phyloP scores from a whole-genome alignment of 2,888 invertebrate genomes.

The Phrixothrix hirtus region DNA sequence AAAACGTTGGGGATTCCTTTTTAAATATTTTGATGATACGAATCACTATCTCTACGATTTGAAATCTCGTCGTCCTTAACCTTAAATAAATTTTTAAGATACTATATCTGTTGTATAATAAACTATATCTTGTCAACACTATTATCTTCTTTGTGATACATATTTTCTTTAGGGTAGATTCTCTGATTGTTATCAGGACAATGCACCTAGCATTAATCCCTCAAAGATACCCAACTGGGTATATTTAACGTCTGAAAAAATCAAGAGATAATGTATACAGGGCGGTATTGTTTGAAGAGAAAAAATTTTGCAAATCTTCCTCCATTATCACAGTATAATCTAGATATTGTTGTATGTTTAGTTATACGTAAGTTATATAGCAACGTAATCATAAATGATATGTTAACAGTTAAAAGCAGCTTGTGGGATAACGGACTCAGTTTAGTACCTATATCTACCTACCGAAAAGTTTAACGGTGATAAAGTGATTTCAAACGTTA shows the following conservation, averaged over 20 bases:
- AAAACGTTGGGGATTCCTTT: conserved; percentile 44
- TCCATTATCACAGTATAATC: conserved; percentile 26
- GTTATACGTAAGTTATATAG: conserved; percentile 31
- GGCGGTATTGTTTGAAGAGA: neutral
- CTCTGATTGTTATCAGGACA: conserved; percentile 37
- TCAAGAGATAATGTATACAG: too few relatives aligned
- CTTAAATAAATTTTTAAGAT: conserved; percentile 44
- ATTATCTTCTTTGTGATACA: conserved; percentile 46
- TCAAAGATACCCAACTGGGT: too few relatives aligned
- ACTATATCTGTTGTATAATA: conserved; percentile 42
- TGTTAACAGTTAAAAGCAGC: conserved; percentile 33
- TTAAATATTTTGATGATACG: conserved; percentile 50
- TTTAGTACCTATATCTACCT: conserved; percentile 14
- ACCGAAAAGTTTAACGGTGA: conserved; percentile 17
- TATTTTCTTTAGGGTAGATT: conserved; percentile 43
- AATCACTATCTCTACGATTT: conserved; percentile 36
- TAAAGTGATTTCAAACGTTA: conserved; percentile 6
- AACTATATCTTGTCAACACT: conserved; percentile 48
- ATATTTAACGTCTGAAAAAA: too few relatives aligned
- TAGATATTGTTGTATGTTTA: conserved; percentile 33
- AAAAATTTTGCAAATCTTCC: conserved; percentile 12
- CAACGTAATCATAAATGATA: conserved; percentile 34
- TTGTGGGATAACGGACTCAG: conserved; percentile 28
- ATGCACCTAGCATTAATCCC: too few relatives aligned
- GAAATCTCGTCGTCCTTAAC: conserved; percentile 47